Percentiles rank a stretch among this genome's conserved stretches.
These are phyloP conservation scores for Hemibagrus guttatus DNA, from an alignment of 2,797 vertebrate species.

Conservation along the genomic window DNA sequence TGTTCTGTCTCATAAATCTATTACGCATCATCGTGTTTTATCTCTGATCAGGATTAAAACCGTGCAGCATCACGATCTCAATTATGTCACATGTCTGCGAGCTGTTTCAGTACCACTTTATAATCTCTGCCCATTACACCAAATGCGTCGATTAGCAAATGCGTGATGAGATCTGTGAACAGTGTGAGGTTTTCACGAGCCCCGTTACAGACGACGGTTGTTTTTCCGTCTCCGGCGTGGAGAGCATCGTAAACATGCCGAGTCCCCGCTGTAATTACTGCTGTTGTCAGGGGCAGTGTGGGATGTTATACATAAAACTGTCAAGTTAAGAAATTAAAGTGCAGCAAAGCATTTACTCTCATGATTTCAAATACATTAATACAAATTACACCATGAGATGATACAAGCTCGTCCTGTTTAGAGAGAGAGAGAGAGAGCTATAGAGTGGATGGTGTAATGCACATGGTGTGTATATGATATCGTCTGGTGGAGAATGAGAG, in stretches of 20 bases:
- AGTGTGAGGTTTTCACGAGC: constrained; percentile 5
- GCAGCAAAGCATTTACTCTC: constrained; percentile 71
- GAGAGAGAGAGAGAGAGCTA: neutral
- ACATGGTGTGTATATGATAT: neutral
- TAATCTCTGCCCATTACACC: constrained; percentile 18
- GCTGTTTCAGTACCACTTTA: constrained; percentile 9
- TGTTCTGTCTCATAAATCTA: neutral
- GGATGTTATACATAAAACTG: constrained; percentile 70
- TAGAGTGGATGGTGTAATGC: neutral
- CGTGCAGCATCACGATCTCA: neutral
- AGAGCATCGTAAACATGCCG: constrained; percentile 24
- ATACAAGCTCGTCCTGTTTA: constrained; percentile 49
- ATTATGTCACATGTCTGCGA: constrained; percentile 13
- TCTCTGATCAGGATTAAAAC: neutral
- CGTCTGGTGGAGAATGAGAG: neutral
- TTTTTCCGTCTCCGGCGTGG: constrained; percentile 22
- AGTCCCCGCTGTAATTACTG: constrained; percentile 68
- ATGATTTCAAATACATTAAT: constrained; percentile 60
- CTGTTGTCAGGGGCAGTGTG: constrained; percentile 63
- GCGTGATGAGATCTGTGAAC: constrained; percentile 2
- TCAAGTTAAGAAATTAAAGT: constrained; percentile 75
- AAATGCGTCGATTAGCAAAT: constrained; percentile 20
- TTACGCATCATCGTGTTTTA: neutral
- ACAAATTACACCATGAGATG: constrained; percentile 53
- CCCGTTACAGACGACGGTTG: neutral